Evolutionary conservation across 2,113 vertebrate species (phyloP).

Genomic region (Picathartes gymnocephalus): DNA sequence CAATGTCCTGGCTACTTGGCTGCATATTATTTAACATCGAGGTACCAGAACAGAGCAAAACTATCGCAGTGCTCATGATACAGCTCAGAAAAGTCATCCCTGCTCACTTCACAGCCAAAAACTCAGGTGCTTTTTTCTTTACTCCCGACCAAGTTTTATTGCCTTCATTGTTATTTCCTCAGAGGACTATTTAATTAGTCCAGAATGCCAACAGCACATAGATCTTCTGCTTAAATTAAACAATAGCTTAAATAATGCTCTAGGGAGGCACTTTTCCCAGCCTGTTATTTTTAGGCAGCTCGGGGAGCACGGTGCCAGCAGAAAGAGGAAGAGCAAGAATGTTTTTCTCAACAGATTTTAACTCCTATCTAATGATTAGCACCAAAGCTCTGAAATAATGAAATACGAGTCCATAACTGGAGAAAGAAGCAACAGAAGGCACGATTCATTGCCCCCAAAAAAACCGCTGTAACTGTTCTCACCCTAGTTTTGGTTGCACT

Average conservation of each 20-base stretch:
- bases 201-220: slow-evolving; percentile 23
- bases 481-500: background rate
- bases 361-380: background rate
- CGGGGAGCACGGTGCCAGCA: background rate
- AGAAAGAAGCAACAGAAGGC: background rate
- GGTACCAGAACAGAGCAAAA: background rate
- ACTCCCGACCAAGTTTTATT: background rate
- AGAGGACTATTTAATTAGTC: slow-evolving; percentile 46
- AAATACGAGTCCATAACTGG: background rate
- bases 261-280: slow-evolving; percentile 40
- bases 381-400: background rate
- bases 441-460: background rate
- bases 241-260: slow-evolving; percentile 49
- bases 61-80: accelerated
- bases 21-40: background rate
- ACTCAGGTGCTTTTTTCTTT: background rate
- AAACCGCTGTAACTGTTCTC: background rate
- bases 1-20: accelerated
- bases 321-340: slow-evolving; percentile 37
- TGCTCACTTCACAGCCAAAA: background rate
- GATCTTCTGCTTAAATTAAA: slow-evolving; percentile 51
- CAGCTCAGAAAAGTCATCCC: background rate
- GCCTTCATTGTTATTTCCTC: slow-evolving; percentile 18
- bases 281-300: slow-evolving; percentile 53
- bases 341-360: slow-evolving; percentile 26